phyloP scores from a whole-genome alignment of 2,888 invertebrate genomes.

The Herminia tarsipennalis region DNA sequence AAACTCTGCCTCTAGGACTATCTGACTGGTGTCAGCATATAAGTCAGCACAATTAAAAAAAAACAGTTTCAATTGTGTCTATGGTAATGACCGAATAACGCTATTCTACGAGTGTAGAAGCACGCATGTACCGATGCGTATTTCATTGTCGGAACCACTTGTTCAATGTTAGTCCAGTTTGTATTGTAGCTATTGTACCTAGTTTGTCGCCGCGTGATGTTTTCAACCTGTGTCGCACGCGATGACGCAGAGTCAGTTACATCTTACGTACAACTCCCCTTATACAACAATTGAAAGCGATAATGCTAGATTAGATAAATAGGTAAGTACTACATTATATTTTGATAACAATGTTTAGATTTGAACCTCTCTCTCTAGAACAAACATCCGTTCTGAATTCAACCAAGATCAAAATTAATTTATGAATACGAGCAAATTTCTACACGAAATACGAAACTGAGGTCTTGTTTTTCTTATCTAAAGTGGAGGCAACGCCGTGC shows the following conservation, averaged over 20 bases:
- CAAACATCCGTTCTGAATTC: conserved; percentile 31
- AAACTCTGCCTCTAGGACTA: no score
- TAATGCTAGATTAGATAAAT: conserved; percentile 11
- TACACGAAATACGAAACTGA: no score
- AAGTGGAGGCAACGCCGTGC: no score
- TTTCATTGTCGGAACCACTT: conserved; percentile 31
- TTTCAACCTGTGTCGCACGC: conserved; percentile 18
- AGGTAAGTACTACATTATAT: conserved; percentile 7
- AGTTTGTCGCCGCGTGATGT: conserved; percentile 28
- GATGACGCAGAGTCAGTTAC: conserved; percentile 29
- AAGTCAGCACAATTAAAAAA: no score
- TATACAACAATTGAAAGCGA: conserved; percentile 17
- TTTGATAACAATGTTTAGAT: conserved; percentile 22
- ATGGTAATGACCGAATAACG: no score
- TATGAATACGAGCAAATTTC: no score
- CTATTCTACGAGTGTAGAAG: no score
- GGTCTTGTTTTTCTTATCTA: no score
- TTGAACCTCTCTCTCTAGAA: conserved; percentile 6
- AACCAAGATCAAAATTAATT: not conserved
- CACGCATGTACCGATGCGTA: conserved; percentile 27
- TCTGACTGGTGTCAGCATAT: no score
- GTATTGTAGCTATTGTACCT: conserved; percentile 34
- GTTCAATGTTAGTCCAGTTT: conserved; percentile 46
- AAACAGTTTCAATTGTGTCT: conserved; percentile 2
- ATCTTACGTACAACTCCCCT: conserved; percentile 13